Percentiles rank a stretch among this genome's conserved stretches.
phyloP scores from a whole-genome alignment of 2,888 invertebrate genomes.

The Eupithecia abbreviata region DNA sequence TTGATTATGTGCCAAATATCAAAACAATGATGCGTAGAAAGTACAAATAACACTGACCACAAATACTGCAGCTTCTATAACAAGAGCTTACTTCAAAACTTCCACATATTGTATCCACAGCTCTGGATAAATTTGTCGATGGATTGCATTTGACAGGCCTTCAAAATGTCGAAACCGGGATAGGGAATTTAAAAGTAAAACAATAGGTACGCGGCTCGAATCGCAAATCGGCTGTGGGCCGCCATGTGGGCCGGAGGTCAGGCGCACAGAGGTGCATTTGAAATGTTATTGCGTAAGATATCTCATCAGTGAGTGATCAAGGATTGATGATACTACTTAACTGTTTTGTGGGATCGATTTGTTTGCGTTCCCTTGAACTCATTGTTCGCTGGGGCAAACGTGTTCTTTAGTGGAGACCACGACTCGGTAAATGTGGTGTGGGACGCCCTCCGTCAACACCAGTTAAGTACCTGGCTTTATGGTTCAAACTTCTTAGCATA shows the following conservation, averaged over 20 bases:
- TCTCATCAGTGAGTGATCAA: constrained; percentile 32
- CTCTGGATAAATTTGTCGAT: constrained; percentile 14
- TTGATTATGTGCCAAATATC: constrained; percentile 64
- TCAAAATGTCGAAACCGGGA: constrained; percentile 50
- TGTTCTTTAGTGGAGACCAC: no score
- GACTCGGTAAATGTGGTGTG: no score
- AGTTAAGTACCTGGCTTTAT: no score
- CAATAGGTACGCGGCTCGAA: constrained; percentile 78
- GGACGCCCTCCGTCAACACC: no score
- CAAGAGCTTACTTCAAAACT: constrained; percentile 2
- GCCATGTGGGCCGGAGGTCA: constrained; percentile 81
- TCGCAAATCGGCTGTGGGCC: constrained; percentile 76
- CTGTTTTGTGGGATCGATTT: constrained; percentile 22
- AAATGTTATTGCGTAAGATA: constrained; percentile 43
- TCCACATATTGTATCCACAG: neutral
- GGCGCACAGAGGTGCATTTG: constrained; percentile 58
- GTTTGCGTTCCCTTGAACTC: constrained; percentile 6
- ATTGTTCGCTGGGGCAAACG: neutral
- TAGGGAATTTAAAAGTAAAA: constrained; percentile 74
- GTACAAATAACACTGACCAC: constrained; percentile 55
- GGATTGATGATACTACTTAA: constrained; percentile 28
- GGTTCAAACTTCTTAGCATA: neutral
- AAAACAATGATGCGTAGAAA: constrained; percentile 43
- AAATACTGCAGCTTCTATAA: constrained; percentile 27
- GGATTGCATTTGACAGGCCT: constrained; percentile 42